phyloP scores from a whole-genome alignment of 2,113 vertebrate species.

The Herpetotheres cachinnans region DNA sequence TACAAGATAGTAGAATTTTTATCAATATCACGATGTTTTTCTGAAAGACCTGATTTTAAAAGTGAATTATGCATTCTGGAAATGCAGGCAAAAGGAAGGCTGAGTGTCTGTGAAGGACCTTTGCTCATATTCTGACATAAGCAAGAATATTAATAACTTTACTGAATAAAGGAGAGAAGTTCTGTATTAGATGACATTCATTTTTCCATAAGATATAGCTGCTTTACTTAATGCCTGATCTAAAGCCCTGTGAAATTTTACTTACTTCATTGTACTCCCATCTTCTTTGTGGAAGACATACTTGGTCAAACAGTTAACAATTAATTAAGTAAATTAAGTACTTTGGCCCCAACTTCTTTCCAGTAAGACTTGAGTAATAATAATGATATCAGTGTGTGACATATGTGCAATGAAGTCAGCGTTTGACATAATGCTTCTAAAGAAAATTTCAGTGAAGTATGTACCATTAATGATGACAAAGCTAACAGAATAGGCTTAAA shows the following conservation, averaged over 20 bases:
- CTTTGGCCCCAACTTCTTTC: conserved; percentile 29
- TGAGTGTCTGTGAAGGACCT: background rate
- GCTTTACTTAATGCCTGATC: conserved; percentile 13
- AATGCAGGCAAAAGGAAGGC: background rate
- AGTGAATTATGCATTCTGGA: background rate
- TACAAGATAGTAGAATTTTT: background rate
- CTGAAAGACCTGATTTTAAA: background rate
- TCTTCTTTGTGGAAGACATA: conserved; percentile 5
- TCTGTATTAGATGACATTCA: background rate
- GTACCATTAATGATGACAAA: background rate
- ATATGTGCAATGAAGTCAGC: conserved; percentile 53
- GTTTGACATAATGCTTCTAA: conserved; percentile 12
- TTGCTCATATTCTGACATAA: background rate
- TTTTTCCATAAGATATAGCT: background rate
- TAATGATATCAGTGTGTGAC: conserved; percentile 10
- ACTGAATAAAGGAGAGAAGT: background rate
- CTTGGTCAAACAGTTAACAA: conserved; percentile 41
- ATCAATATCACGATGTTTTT: background rate
- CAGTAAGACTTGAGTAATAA: conserved; percentile 45
- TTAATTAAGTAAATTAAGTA: conserved; percentile 49
- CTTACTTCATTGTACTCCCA: conserved; percentile 52
- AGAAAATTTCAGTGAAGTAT: background rate
- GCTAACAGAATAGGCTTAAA: background rate
- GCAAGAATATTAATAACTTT: background rate
- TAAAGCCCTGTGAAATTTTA: conserved; percentile 29